A percentile compares a stretch with the other conserved stretches of the same genome.
These are phyloP conservation scores for Oryzias celebensis DNA, from an alignment of 2,113 vertebrate genomes.

Conservation along the genomic window DNA sequence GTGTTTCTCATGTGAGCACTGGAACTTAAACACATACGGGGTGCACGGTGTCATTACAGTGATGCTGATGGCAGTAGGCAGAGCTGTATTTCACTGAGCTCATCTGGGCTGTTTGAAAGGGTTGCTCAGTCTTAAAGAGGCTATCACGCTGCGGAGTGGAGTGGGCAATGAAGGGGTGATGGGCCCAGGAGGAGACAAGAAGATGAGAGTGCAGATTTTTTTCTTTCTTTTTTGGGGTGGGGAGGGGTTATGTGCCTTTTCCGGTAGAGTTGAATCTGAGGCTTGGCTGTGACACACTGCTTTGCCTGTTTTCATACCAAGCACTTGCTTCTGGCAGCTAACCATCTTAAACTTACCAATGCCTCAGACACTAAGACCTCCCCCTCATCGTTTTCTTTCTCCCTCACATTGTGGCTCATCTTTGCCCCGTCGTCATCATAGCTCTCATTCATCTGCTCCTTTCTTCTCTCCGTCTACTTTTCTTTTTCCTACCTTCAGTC, in stretches of 20 bases:
- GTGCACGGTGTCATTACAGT: constrained; percentile 18
- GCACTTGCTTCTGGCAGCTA: constrained; percentile 44
- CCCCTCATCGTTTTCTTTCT: constrained; percentile 11
- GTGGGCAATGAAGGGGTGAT: constrained; percentile 51
- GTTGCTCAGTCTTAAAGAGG: constrained; percentile 56
- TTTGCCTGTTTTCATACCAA: constrained; percentile 68
- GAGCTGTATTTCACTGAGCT: constrained; percentile 45
- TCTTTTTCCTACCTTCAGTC: constrained; percentile 31
- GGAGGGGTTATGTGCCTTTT: constrained; percentile 48
- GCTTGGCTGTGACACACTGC: constrained; percentile 70
- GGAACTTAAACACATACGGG: constrained; percentile 1
- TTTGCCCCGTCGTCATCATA: constrained; percentile 39
- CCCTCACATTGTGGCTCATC: constrained; percentile 36
- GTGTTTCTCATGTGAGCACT: constrained; percentile 8
- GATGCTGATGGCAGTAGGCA: constrained; percentile 37
- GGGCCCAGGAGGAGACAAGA: constrained; percentile 31
- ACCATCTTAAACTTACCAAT: constrained; percentile 41
- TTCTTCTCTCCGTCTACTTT: constrained; percentile 28
- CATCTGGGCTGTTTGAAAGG: constrained; percentile 59
- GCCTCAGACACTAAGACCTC: constrained; percentile 27
- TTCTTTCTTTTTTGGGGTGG: background rate
- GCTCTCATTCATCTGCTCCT: constrained; percentile 44
- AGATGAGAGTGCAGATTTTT: constrained; percentile 72
- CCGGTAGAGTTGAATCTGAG: constrained; percentile 56
- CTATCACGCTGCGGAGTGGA: constrained; percentile 34